Conservation (phyloP, 2,113 vertebrate species). For the Hassar affinis region DNA sequence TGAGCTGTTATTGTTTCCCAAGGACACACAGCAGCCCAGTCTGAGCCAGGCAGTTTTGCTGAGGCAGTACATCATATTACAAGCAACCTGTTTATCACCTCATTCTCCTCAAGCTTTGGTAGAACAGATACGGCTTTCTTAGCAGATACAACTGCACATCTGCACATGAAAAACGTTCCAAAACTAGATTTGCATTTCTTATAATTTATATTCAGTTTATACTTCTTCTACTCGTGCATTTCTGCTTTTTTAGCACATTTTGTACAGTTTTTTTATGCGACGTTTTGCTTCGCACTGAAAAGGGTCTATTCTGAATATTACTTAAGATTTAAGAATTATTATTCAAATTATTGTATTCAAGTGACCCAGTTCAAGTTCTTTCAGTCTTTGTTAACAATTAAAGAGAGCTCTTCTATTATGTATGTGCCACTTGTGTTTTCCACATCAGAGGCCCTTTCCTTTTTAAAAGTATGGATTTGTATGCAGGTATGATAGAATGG, state of each 20-base stretch:
- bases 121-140: neutral
- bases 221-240: neutral
- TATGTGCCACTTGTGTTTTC: slow-evolving; percentile 51
- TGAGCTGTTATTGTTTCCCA: slow-evolving; percentile 26
- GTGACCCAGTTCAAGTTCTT: slow-evolving; percentile 49
- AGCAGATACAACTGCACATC: neutral
- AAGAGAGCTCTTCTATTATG: slow-evolving; percentile 59
- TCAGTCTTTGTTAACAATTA: slow-evolving; percentile 62
- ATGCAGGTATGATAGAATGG: slow-evolving; percentile 54
- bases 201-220: neutral
- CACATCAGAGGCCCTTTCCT: slow-evolving; percentile 43
- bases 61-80: neutral
- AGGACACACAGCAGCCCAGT: slow-evolving; percentile 37
- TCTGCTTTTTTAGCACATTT: neutral
- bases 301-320: neutral
- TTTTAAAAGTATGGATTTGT: slow-evolving; percentile 52
- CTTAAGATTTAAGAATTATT: no score
- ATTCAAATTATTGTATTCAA: no score
- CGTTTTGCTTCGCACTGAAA: neutral
- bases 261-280: neutral
- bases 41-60: neutral
- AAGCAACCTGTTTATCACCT: neutral
- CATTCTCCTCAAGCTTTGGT: neutral
- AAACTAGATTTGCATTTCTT: neutral
- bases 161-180: neutral